Evolutionary conservation across 2,888 invertebrate genomes (phyloP), one percentile per base, ranked within the genome.

Genomic region (Agriopis marginaria): DNA sequence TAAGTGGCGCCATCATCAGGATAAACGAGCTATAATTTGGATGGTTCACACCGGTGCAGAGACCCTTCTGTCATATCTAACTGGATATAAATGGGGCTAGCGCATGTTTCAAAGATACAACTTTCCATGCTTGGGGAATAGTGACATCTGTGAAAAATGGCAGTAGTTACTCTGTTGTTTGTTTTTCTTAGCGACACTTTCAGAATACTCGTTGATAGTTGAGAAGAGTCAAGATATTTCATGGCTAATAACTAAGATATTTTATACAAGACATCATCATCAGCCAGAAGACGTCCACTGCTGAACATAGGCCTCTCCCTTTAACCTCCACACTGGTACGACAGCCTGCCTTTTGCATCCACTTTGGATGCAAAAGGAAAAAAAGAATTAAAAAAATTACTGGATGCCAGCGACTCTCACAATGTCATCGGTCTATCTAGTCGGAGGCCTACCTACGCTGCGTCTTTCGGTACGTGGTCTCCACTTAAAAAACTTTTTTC

Each of bases 1-100:
- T 63, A 63, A 66, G 59, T 63, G 71, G 62, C 63, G 56, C 62
- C 47, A 51, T 62, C 70, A 63, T 63, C 59, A 66, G 70, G 69
- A 71, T 70, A 75, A 72, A 75, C 68, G 75, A 72, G 72, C 69
- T 50, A 66, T 72, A 67, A 75, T 75, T 60, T 63, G 53, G 66
- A 42, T 42, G 70, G 60, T 61, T 56, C 66, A 66, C 59, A 14
- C 50, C 49, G 53, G 42, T 47, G 55, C 54, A 45, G 45, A 17
- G 66, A 66, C 70, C 70, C 66, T 66, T 59, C 58, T 49, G 51
- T 59, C 68, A 68, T 63, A 58, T 53, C 61, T 55, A 49, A 63
- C 68, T 63, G 51, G 58, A 59, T 68, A 68, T 67, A 58, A 67
- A 67, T 67, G 67, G 42, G 51, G 11, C 42, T 23, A 17, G 51